Evolutionary conservation across 2,797 vertebrate species (phyloP).

Genomic region (Anableps anableps): DNA sequence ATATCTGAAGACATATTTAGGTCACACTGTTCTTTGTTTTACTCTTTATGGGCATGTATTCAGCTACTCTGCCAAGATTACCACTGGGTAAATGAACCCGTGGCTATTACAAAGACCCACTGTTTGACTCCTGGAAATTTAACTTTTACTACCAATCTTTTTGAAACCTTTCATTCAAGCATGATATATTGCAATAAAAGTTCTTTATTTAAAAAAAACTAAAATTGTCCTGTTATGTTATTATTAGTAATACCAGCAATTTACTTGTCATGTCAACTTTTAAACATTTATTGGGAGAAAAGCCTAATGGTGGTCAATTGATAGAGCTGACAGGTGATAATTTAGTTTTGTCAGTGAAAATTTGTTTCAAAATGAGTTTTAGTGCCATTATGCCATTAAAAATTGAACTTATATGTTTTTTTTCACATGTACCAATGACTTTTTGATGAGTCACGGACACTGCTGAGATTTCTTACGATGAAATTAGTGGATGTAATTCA

Average conservation of each 20-base stretch:
- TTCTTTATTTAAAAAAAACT: background rate
- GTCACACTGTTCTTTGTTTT: slow-evolving; percentile 55
- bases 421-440: background rate
- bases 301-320: background rate
- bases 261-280: background rate
- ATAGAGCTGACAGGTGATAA: slow-evolving; percentile 7
- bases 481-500: slow-evolving; percentile 31
- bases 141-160: background rate
- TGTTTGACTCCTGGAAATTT: background rate
- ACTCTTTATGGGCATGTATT: slow-evolving; percentile 34
- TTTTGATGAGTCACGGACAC: background rate
- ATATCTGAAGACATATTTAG: slow-evolving; percentile 63
- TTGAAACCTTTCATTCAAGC: background rate
- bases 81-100: slow-evolving; percentile 19
- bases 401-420: background rate
- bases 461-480: slow-evolving; percentile 8
- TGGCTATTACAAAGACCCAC: slow-evolving; percentile 8
- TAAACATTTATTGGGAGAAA: slow-evolving; percentile 11
- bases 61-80: slow-evolving; percentile 25
- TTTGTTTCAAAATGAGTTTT: background rate
- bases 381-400: background rate
- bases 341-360: slow-evolving; percentile 1
- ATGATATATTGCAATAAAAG: background rate
- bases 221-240: background rate
- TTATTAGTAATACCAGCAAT: slow-evolving; percentile 12